phyloP scores from a whole-genome alignment of 2,888 invertebrate species.

The Drosophila flavopinicola region DNA sequence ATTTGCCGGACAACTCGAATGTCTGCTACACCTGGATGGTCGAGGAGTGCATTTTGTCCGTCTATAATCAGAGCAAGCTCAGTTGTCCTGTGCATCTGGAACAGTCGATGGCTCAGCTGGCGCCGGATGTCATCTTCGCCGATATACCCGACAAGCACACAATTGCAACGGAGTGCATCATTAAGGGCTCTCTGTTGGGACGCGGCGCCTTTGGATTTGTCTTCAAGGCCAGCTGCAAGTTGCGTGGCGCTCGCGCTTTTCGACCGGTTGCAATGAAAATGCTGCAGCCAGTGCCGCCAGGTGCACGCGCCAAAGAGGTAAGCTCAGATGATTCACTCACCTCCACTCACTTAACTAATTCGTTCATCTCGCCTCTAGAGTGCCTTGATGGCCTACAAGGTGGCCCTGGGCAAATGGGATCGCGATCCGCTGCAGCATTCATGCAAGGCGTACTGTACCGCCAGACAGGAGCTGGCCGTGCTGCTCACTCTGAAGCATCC shows the following conservation, averaged over 20 bases:
- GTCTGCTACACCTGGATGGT: constrained; percentile 93
- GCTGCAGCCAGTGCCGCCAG: constrained; percentile 96
- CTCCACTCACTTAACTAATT: no score
- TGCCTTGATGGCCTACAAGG: constrained; percentile 85
- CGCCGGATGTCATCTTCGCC: constrained; percentile 96
- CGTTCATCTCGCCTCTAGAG: constrained; percentile 63
- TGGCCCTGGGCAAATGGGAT: constrained; percentile 95
- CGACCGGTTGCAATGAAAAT: constrained; percentile 96
- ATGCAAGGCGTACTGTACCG: constrained; percentile 98
- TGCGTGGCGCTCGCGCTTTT: constrained; percentile 86
- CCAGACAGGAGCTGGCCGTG: constrained; percentile 96
- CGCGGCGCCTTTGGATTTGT: constrained; percentile 99
- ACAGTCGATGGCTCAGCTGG: constrained; percentile 90
- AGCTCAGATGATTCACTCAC: constrained; percentile 7
- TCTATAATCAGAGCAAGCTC: constrained; percentile 89
- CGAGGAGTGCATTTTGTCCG: constrained; percentile 97
- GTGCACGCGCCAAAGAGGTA: constrained; percentile 83
- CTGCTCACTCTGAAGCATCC: constrained; percentile 93
- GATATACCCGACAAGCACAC: constrained; percentile 93
- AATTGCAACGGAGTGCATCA: constrained; percentile 92
- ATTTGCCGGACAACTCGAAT: constrained; percentile 82
- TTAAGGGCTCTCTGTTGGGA: constrained; percentile 91
- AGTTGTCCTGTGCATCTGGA: constrained; percentile 93
- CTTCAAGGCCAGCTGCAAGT: constrained; percentile 90
- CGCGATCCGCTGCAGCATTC: constrained; percentile 96